Conservation (phyloP, 2,888 invertebrate species). For the Lycocerus yunnanus region DNA sequence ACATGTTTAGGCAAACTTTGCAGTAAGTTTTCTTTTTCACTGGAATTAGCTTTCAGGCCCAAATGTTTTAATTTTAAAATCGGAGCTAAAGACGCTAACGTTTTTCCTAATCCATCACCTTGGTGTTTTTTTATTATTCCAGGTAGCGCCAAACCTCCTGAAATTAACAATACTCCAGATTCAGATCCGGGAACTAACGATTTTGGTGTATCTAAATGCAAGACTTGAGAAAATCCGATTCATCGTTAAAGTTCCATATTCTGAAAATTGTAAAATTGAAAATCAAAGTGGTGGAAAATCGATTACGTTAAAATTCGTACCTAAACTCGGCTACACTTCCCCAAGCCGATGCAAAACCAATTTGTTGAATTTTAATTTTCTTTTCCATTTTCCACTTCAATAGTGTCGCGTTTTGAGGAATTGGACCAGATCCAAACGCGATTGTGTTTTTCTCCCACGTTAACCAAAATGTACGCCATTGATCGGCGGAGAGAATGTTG, state of each 20-base stretch:
- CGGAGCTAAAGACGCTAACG: slow-evolving; percentile 64
- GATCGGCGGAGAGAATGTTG: slow-evolving; percentile 60
- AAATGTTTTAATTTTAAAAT: slow-evolving; percentile 61
- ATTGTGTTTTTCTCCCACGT: slow-evolving; percentile 67
- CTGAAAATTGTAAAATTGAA: slow-evolving; percentile 53
- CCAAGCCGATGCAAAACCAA: slow-evolving; percentile 69
- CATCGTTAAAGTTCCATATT: slow-evolving; percentile 73
- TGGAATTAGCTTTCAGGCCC: slow-evolving; percentile 55
- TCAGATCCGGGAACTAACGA: slow-evolving; percentile 70
- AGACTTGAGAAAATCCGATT: slow-evolving; percentile 70
- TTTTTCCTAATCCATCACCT: slow-evolving; percentile 55
- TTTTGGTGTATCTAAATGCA: slow-evolving; percentile 67
- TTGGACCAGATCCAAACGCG: slow-evolving; percentile 63
- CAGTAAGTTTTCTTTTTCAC: slow-evolving; percentile 58
- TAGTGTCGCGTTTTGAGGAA: slow-evolving; percentile 61
- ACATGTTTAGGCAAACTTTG: slow-evolving; percentile 64
- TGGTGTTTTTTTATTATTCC: slow-evolving; percentile 39
- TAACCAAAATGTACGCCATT: slow-evolving; percentile 71
- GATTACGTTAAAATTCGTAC: slow-evolving; percentile 46
- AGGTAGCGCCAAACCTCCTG: slow-evolving; percentile 67
- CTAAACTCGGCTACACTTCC: slow-evolving; percentile 68
- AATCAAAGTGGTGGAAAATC: not conserved
- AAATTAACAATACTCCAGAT: slow-evolving; percentile 63
- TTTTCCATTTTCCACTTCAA: slow-evolving; percentile 65
- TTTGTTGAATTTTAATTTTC: slow-evolving; percentile 64